phyloP scores from a whole-genome alignment of 2,888 invertebrate species.

The Drosophila antonietae region DNA sequence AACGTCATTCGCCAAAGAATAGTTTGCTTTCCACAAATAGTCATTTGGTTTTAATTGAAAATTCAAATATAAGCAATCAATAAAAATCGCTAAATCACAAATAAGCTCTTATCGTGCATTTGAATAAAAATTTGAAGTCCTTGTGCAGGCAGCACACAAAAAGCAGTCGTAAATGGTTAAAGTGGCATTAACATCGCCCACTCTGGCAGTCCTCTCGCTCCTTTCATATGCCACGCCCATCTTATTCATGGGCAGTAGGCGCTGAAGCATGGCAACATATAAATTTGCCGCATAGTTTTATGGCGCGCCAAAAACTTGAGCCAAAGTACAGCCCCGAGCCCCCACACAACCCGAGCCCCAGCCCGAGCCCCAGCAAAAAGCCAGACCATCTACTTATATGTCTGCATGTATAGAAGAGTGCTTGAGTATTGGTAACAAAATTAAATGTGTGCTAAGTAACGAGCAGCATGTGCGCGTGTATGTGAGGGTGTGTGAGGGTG shows the following conservation, averaged over 20 bases:
- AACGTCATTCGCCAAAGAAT: not conserved
- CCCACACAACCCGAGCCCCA: not conserved
- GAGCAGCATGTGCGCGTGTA: conserved; percentile 39
- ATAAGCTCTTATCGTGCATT: conserved; percentile 8
- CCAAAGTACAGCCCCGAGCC: not conserved
- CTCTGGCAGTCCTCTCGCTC: not conserved
- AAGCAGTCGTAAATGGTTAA: conserved; percentile 17
- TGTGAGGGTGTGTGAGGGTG: conserved; percentile 4
- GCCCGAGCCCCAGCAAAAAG: not conserved
- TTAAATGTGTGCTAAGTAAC: conserved; percentile 78
- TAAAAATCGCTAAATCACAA: not conserved
- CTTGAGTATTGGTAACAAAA: conserved; percentile 69
- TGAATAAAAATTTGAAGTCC: not conserved
- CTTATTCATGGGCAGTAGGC: conserved; percentile 51
- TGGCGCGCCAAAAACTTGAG: conserved; percentile 62
- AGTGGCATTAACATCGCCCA: conserved; percentile 37
- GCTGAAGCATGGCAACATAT: conserved; percentile 65
- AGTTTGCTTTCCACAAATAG: not conserved
- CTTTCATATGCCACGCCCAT: conserved; percentile 19
- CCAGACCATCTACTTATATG: conserved; percentile 27
- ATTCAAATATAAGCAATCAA: conserved; percentile 8
- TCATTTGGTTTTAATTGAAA: not conserved
- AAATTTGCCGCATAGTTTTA: conserved; percentile 78
- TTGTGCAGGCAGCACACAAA: conserved; percentile 4
- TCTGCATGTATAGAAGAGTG: conserved; percentile 18